Conservation (phyloP, 2,888 invertebrate genomes). For the Acanthosepion lycidas region DNA sequence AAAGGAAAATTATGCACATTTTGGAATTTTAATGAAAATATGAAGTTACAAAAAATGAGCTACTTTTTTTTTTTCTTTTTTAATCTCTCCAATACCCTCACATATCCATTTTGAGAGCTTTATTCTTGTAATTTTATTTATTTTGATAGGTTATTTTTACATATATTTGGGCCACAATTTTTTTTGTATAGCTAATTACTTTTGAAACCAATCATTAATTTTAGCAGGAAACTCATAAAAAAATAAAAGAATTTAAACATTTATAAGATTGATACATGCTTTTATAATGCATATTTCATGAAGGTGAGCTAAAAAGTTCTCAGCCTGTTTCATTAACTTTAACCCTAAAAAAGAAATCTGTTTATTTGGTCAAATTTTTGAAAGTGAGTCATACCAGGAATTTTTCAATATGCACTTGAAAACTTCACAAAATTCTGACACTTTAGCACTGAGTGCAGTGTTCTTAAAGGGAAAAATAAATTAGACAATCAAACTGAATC, state of each 20-base stretch:
- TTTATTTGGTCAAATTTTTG: too few relatives aligned
- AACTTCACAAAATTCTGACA: neutral
- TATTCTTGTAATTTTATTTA: neutral
- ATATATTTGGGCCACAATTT: neutral
- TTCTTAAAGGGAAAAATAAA: neutral
- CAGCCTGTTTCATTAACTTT: too few relatives aligned
- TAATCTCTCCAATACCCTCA: neutral
- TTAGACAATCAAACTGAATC: neutral
- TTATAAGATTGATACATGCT: neutral
- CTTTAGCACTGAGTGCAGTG: too few relatives aligned
- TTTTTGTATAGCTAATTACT: neutral
- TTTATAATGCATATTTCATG: neutral
- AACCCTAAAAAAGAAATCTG: too few relatives aligned
- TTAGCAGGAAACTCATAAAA: neutral
- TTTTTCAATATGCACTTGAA: neutral
- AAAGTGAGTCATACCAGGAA: too few relatives aligned
- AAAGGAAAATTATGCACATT: neutral
- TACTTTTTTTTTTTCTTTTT: neutral
- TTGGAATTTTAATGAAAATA: neutral
- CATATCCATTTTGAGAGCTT: neutral
- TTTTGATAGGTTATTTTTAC: neutral
- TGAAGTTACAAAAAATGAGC: neutral
- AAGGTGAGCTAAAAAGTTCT: too few relatives aligned
- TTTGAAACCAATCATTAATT: slow-evolving; percentile 21
- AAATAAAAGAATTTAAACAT: neutral